phyloP scores from a whole-genome alignment of 1,140 invertebrate species.

The Rhizoglyphus robini region DNA sequence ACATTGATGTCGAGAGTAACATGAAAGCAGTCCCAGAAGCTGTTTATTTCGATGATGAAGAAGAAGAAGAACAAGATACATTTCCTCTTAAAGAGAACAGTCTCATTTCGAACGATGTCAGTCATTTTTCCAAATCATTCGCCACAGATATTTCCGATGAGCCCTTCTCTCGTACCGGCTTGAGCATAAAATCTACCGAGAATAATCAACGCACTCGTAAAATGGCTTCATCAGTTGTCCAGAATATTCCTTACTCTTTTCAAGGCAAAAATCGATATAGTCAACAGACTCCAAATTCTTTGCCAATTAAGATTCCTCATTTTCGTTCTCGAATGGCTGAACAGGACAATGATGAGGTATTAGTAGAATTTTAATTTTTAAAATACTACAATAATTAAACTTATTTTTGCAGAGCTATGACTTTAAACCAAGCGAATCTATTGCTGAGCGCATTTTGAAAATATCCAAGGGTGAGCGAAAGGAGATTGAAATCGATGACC shows the following conservation, averaged over 20 bases:
- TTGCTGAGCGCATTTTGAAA: slow-evolving; percentile 71
- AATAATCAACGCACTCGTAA: too few relatives aligned
- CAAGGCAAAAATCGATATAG: not conserved
- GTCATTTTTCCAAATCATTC: too few relatives aligned
- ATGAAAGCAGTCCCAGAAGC: not conserved
- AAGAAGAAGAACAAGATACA: not conserved
- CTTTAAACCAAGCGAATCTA: slow-evolving; percentile 41
- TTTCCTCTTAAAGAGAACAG: not conserved
- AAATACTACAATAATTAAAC: too few relatives aligned
- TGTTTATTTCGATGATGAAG: not conserved
- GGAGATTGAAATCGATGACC: slow-evolving; percentile 59
- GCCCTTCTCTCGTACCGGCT: too few relatives aligned
- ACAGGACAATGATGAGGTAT: not conserved
- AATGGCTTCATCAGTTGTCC: not conserved
- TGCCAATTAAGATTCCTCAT: slow-evolving; percentile 4
- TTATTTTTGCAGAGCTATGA: not conserved
- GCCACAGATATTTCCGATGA: too few relatives aligned
- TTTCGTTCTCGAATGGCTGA: not conserved
- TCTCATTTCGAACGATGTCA: too few relatives aligned
- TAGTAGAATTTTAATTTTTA: not conserved
- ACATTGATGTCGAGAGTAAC: not conserved
- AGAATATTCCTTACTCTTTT: not conserved
- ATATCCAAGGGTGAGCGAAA: slow-evolving; percentile 69
- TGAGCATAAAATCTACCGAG: too few relatives aligned
- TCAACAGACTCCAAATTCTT: slow-evolving; percentile 7